Evolutionary conservation across 2,113 vertebrate genomes (phyloP).

Genomic region (Pygathrix nemaeus): DNA sequence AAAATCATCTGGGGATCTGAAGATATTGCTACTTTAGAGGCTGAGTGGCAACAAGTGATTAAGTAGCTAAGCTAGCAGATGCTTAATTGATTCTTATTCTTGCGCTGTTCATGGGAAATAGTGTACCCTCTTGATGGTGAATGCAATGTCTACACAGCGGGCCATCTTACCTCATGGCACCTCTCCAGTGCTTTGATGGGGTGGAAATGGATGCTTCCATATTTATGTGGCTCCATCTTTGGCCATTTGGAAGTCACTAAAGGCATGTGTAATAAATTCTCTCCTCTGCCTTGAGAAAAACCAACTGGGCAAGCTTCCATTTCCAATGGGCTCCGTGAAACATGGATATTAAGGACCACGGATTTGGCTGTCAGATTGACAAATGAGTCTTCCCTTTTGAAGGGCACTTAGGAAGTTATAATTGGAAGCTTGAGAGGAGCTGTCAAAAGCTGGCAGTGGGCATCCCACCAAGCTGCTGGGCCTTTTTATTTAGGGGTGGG

Average conservation of each 20-base stretch:
- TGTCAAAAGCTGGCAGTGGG: not conserved
- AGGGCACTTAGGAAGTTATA: slow-evolving; percentile 38
- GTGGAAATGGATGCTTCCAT: not conserved
- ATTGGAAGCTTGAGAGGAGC: slow-evolving; percentile 28
- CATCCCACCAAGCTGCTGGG: not conserved
- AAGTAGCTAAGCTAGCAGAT: not conserved
- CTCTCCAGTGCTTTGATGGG: not conserved
- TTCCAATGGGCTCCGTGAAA: not conserved
- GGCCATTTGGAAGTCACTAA: slow-evolving; percentile 28
- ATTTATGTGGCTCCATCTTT: not conserved
- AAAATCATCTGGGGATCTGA: not conserved
- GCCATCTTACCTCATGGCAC: not conserved
- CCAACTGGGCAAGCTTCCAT: slow-evolving; percentile 33
- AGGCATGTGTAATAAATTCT: not conserved
- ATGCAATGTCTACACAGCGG: not conserved
- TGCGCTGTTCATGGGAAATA: not conserved
- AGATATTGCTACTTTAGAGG: not conserved
- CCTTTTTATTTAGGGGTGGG: not conserved
- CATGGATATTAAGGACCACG: not conserved
- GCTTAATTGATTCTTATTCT: slow-evolving; percentile 57
- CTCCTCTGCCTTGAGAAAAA: not conserved
- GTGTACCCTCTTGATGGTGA: not conserved
- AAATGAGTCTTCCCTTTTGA: slow-evolving; percentile 40
- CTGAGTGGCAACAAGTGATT: not conserved
- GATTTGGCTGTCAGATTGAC: slow-evolving; percentile 55